phyloP scores from a whole-genome alignment of 2,113 vertebrate species.

The Oryzias curvinotus region DNA sequence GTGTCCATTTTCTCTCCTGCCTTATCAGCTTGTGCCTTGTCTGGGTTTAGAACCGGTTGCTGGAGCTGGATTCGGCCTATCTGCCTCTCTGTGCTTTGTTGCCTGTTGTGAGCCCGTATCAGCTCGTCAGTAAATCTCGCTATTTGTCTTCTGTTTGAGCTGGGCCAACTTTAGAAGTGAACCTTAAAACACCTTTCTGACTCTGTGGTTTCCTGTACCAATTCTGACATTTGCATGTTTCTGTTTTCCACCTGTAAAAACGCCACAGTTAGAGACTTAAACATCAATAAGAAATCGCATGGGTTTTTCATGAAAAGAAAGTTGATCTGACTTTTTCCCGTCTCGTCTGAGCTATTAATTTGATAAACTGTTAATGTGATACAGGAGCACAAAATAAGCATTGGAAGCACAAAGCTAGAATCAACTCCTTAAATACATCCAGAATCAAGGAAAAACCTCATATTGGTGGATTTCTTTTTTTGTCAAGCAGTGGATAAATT shows the following conservation, averaged over 20 bases:
- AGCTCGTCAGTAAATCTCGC: not conserved
- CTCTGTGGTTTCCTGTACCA: slow-evolving; percentile 1
- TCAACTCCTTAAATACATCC: too few species aligned
- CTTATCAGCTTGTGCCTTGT: not conserved
- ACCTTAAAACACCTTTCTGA: not conserved
- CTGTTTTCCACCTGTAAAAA: not conserved
- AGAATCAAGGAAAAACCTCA: too few species aligned
- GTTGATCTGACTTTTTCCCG: too few species aligned
- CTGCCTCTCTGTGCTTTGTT: slow-evolving; percentile 3
- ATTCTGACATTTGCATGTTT: slow-evolving; percentile 8
- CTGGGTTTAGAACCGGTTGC: not conserved
- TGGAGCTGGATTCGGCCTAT: not conserved
- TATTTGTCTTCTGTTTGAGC: not conserved
- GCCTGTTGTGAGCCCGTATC: not conserved
- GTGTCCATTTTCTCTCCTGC: not conserved
- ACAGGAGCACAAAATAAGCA: too few species aligned
- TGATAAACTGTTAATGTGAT: too few species aligned
- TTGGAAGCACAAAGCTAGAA: too few species aligned
- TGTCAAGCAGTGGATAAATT: too few species aligned
- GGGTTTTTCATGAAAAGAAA: too few species aligned
- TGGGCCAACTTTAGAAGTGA: not conserved
- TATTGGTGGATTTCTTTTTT: too few species aligned
- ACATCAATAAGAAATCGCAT: too few species aligned
- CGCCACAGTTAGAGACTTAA: too few species aligned
- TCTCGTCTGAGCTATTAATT: too few species aligned